phyloP scores from a whole-genome alignment of 2,888 invertebrate genomes.

The Drosophila kanekoi region DNA sequence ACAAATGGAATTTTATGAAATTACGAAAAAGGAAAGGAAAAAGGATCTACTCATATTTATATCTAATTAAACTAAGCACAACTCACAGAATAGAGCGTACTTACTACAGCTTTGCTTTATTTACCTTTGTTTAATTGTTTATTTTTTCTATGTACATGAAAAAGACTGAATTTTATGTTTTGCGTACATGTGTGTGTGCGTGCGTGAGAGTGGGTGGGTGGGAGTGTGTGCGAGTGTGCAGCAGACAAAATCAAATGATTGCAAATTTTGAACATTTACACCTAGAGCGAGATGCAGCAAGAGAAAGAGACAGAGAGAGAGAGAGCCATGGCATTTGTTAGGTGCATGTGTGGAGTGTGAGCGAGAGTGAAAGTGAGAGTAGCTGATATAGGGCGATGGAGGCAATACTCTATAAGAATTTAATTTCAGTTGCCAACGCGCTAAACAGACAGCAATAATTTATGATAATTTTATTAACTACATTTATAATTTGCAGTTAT shows the following conservation, averaged over 20 bases:
- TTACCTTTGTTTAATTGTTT: slow-evolving; percentile 20
- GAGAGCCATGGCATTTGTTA: slow-evolving; percentile 3
- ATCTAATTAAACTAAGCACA: slow-evolving; percentile 32
- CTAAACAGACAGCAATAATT: slow-evolving; percentile 43
- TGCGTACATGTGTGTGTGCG: slow-evolving; percentile 20
- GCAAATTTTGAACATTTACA: slow-evolving; percentile 8
- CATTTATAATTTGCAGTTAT: slow-evolving; percentile 75
- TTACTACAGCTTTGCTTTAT: slow-evolving; percentile 30
- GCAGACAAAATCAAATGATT: background rate
- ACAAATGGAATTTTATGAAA: slow-evolving; percentile 13
- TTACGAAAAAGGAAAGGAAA: background rate
- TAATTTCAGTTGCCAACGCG: slow-evolving; percentile 60
- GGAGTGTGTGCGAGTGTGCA: background rate
- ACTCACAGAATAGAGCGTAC: slow-evolving; percentile 27
- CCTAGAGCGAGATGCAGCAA: background rate
- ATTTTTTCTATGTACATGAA: slow-evolving; percentile 54
- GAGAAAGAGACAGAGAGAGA: background rate
- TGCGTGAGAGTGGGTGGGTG: slow-evolving; percentile 3
- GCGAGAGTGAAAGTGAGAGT: background rate
- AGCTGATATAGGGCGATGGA: slow-evolving; percentile 1
- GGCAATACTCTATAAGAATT: slow-evolving; percentile 46
- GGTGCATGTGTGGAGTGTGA: background rate
- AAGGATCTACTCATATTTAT: slow-evolving; percentile 17
- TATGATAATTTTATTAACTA: slow-evolving; percentile 70
- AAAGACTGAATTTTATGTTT: slow-evolving; percentile 70